Base-by-base conservation (phyloP, 2,797 vertebrate species). In the Euthynnus affinis region DNA sequence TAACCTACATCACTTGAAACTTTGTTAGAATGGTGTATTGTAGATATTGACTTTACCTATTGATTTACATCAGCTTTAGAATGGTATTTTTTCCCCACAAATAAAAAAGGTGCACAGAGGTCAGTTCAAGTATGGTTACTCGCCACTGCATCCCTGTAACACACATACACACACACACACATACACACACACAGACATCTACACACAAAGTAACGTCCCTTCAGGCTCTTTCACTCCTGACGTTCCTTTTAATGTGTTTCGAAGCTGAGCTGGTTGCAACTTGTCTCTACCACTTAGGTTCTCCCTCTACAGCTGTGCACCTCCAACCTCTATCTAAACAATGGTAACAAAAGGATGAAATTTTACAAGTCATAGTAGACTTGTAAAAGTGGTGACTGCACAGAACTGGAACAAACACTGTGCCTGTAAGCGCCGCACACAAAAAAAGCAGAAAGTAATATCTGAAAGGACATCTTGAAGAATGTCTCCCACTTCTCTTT, bases 191-290 rank as follows among this genome's bases (percentile, higher is more conserved):
- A 27, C 27, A 55, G 10, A 44, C 17, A 9, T 12, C 13, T 13
- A 22, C 51, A 29, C 22, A 48, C 27, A 82, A 23, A 51, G 10
- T 9, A 1, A 14, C 65, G 6, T 53, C 49, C 67, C 67, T 63
- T 63, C 13, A 63, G 69, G 81, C 71, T 79, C n/a, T 56, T 27
- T 68, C 71, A 71, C 62, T 40, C 44, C 53, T 56, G 46, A 49
- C 27, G 58, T 55, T 65, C 3, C 22, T 58, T 27, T 76, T 56
- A 61, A 78, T 66, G 67, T 61, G 48, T 65, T 74, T 66, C 27
- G 66, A 46, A 66, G 55, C 18, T 2, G 1, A 65, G 59, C 81
- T 25, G 70, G 79, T 82, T 59, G 56, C 63, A 80, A 78, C 81
- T 77, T 70, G 87, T 78, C 71, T 46, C 29, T 0, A 29, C 9